Evolutionary conservation across 2,888 invertebrate species (phyloP), one percentile per base, ranked within the genome.

Genomic region (Cremastinae sp.): DNA sequence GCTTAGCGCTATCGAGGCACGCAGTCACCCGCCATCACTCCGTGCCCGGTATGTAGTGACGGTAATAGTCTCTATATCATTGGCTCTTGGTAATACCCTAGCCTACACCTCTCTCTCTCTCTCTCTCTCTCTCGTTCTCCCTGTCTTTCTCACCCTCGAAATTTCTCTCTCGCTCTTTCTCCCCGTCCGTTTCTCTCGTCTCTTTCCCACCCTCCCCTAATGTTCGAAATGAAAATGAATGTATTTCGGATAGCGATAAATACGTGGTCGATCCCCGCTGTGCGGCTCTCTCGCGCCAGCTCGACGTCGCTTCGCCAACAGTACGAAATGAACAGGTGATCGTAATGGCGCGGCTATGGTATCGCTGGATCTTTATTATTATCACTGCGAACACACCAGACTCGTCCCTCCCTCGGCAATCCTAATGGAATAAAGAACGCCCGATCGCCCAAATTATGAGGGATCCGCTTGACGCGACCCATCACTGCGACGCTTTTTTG

Each of bases 61-160:
- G 89, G 89, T 89, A 89, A 89, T 89, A 89, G 89, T 89, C 89
- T 89, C 88, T 89, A 89, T 89, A 89, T 89, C 89, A 89, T 89
- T 88, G 89, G 89, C 89, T 89, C 88, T 87, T 87, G 86, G 87
- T 88, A 88, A 88, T 88, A 88, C 88, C 88, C 88, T 86, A 84
- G 85, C 82, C 83, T 82, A 81, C 81, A 82, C 82, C 65, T 74
- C 75, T 66, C 80, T 34, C 10, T 36, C 16, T 28, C 28, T 28
- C 28, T 28, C 2, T 28, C 28, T 28, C 5, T 28, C 28, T 28
- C 79, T 79, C 74, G 80, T 74, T 74, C 78, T 76, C 72, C 74
- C 72, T 62, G 41, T 58, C 49, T 43, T 72, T 66, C 70, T 64
- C 74, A 20, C 56, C 45, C 61, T 16, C 14, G 79, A 58, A 51